Base-by-base conservation (phyloP, 2,888 invertebrate genomes). In the Cosmopolites sordidus region DNA sequence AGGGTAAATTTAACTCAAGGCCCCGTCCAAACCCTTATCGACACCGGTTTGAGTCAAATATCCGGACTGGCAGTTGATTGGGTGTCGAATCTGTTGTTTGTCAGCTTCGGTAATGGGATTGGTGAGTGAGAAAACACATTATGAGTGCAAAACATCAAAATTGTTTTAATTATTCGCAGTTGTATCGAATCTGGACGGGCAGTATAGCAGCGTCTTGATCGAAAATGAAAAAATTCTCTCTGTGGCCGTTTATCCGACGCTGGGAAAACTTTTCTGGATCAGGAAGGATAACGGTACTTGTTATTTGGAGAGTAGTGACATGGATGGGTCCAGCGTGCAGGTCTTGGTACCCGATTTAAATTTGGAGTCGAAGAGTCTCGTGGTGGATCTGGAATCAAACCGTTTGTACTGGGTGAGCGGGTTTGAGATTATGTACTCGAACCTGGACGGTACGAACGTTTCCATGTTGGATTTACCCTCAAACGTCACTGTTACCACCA, bases 11-110 rank as follows among this genome's bases (percentile, higher is more conserved):
- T 89, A 41, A 83, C 83, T 27, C 82, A 82, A 55, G 84, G 86
- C 16, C 78, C 84, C 2, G 82, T 85, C 38, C 81, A 84, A 64
- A 86, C 86, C 12, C 78, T 90, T 52, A 83, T 88, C 44, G 89
- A 90, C 70, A 83, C 86, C 41, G 86, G 84, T 40, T 73, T 81
- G 54, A 76, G 77, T 60, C 74, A 77, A 61, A 83, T 86, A 22
- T 78, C 79, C 47, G 91, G 87, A 1, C 81, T 93, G 68, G 89
- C 89, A 30, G 79, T 92, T 52, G 92, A 93, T 76, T 89, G 89
- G 88, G 80, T 88, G 53, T 87, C 89, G 12, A 77, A 82, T 41
- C 79, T 87, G 66, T 78, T 90, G 73, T 89, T 86, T 74, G 83
- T 90, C 69, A 66, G 71, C 2, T 83, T 84, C 0, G 81, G 83